Conservation (phyloP, 2,797 vertebrate genomes). For the Petrocephalus sullivani region DNA sequence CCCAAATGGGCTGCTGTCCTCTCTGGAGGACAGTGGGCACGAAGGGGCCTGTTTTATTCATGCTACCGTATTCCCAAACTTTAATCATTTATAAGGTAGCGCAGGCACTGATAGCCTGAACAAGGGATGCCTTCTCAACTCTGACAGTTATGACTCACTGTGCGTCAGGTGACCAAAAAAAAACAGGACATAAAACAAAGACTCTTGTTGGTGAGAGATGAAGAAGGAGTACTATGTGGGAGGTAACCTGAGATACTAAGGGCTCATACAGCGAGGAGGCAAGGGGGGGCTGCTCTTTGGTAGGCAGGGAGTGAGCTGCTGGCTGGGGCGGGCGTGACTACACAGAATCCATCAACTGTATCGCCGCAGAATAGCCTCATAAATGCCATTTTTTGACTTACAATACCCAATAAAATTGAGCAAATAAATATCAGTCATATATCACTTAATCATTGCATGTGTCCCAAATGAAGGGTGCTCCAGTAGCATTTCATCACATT, state of each 20-base stretch:
- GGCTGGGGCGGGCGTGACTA: neutral
- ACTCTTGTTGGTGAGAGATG: neutral
- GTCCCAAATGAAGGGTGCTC: neutral
- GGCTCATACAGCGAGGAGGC: neutral
- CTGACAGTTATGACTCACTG: constrained; percentile 5
- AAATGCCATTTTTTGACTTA: neutral
- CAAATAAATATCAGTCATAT: neutral
- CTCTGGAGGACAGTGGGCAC: constrained; percentile 19
- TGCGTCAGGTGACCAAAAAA: neutral
- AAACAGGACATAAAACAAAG: neutral
- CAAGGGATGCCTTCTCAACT: neutral
- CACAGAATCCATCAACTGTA: neutral
- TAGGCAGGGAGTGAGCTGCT: neutral
- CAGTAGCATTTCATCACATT: neutral
- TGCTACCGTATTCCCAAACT: constrained; percentile 17
- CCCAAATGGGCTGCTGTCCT: neutral
- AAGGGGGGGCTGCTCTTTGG: neutral
- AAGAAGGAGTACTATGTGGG: neutral
- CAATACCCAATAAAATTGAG: neutral
- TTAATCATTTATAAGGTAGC: constrained; percentile 32
- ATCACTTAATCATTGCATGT: neutral
- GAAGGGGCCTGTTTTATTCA: constrained; percentile 25
- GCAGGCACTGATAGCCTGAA: constrained; percentile 3
- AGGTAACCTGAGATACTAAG: neutral
- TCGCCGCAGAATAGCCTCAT: neutral